phyloP scores from a whole-genome alignment of 2,797 vertebrate genomes.

The Pangasius sanitwongsei region DNA sequence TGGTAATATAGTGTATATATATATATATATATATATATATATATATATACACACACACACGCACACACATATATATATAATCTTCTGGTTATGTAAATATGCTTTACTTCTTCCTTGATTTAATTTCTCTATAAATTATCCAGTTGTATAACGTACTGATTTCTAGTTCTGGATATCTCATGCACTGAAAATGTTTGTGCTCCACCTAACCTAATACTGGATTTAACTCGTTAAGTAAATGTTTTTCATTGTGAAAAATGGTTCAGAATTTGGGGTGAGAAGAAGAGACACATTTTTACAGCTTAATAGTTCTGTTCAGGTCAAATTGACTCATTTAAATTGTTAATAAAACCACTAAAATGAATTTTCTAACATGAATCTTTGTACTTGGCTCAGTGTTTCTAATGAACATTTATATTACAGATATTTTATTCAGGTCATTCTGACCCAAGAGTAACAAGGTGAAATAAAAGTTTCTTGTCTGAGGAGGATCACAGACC shows the following conservation, averaged over 20 bases:
- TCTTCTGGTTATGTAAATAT: not conserved
- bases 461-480: conserved; percentile 19
- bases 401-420: not conserved
- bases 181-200: not conserved
- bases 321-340: not conserved
- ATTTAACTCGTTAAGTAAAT: not conserved
- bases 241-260: not conserved
- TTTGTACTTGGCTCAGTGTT: not conserved
- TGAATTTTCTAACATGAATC: not conserved
- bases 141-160: not conserved
- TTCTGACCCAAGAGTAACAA: conserved; percentile 5
- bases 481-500: not conserved
- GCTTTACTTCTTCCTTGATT: not conserved
- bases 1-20: too few species aligned
- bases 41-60: too few species aligned
- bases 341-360: not conserved
- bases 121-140: not conserved
- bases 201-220: not conserved
- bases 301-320: not conserved
- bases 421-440: not conserved
- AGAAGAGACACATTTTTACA: not conserved
- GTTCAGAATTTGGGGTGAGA: not conserved
- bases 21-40: too few species aligned
- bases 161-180: not conserved
- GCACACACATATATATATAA: too few species aligned